Percentiles rank a stretch among this genome's conserved stretches.
Evolutionary conservation across 37 sponge, comb jelly and placozoan genomes (phyloP).

Genomic region (Axinella damicornis): DNA sequence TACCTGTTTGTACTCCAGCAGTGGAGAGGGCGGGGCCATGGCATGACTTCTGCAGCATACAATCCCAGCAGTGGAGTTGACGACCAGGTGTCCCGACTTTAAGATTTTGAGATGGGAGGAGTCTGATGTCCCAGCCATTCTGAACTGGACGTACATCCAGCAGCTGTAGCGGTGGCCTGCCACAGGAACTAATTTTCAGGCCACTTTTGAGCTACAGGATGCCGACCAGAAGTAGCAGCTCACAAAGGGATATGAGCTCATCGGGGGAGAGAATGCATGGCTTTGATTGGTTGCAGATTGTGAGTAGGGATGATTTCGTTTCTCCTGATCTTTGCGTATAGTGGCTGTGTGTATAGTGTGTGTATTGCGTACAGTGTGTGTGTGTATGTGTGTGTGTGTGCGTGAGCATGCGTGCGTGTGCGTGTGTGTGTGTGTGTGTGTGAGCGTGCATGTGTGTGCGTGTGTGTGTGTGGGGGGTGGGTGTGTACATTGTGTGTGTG

Average conservation of each 20-base stretch:
- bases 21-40: constrained; percentile 31
- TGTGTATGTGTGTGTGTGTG: no score
- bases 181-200: no score
- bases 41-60: constrained; percentile 16
- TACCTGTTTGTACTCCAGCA: constrained; percentile 28
- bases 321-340: constrained; percentile 4
- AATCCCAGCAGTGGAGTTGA: neutral
- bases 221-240: constrained; percentile 21
- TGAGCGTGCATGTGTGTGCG: no score
- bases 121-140: no score
- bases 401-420: neutral
- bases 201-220: neutral
- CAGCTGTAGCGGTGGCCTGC: no score
- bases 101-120: neutral
- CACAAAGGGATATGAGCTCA: neutral
- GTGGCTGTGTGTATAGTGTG: neutral
- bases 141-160: neutral
- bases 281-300: constrained; percentile 23
- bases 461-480: no score
- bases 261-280: constrained; percentile 29
- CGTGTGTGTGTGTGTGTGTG: no score
- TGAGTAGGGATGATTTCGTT: constrained; percentile 3
- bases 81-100: neutral
- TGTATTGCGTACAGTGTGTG: no score
- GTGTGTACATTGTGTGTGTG: neutral